Evolutionary conservation across 2,888 invertebrate genomes (phyloP).

Genomic region (Alloplasta piceator): DNA sequence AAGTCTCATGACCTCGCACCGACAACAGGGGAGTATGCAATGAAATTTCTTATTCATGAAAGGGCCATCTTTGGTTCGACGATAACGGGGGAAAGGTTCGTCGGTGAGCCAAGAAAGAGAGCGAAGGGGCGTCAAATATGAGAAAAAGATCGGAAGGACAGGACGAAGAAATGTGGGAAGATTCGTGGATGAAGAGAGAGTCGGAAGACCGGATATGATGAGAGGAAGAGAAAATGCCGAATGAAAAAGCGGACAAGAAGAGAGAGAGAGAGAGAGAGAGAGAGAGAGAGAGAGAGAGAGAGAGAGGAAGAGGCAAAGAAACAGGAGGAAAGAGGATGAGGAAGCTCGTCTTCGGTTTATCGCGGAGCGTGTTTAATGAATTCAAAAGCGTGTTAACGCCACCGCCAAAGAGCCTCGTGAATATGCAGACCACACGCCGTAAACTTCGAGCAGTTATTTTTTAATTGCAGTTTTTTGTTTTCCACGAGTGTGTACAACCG

Average conservation of each 20-base stretch:
- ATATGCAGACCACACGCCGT: constrained; percentile 69
- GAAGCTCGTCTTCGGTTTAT: constrained; percentile 68
- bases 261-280: background rate
- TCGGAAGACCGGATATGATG: constrained; percentile 15
- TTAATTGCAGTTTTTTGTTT: constrained; percentile 70
- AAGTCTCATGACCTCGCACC: no score
- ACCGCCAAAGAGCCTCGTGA: constrained; percentile 70
- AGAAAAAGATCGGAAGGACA: constrained; percentile 5
- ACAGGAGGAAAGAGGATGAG: constrained; percentile 19
- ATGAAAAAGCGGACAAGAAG: constrained; percentile 11
- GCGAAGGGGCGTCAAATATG: constrained; percentile 8
- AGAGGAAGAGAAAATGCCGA: constrained; percentile 34
- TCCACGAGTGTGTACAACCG: constrained; percentile 27
- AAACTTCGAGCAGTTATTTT: constrained; percentile 72
- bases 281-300: constrained; percentile 10
- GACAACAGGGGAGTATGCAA: no score
- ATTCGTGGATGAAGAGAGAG: constrained; percentile 10
- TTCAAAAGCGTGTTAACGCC: constrained; percentile 72
- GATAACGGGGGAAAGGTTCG: constrained; percentile 37
- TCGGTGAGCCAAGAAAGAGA: constrained; percentile 19
- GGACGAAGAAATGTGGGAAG: constrained; percentile 13
- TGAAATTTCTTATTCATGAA: no score
- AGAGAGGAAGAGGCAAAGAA: constrained; percentile 29
- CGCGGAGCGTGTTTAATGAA: constrained; percentile 70
- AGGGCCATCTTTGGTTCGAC: constrained; percentile 3